Evolutionary conservation across 2,797 vertebrate genomes (phyloP).

Genomic region (Pagetopsis macropterus): DNA sequence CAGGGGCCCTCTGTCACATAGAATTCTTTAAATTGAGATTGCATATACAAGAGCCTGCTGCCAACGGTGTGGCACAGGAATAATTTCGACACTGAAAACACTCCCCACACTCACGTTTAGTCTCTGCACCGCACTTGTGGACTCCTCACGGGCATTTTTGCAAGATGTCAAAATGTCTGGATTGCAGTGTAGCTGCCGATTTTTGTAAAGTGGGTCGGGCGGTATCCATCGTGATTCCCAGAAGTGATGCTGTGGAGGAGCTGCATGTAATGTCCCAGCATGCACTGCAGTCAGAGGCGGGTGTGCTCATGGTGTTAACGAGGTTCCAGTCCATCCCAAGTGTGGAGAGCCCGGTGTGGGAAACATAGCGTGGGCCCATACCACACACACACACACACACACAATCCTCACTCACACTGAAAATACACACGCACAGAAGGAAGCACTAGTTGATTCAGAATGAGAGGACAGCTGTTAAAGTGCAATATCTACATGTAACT

Average conservation of each 20-base stretch:
- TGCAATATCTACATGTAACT: slow-evolving; percentile 83
- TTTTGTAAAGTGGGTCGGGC: slow-evolving; percentile 68
- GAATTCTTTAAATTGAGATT: slow-evolving; percentile 77
- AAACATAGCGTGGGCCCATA: slow-evolving; percentile 41
- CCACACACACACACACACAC: slow-evolving; percentile 3
- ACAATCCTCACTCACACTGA: slow-evolving; percentile 40
- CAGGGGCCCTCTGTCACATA: slow-evolving; percentile 66
- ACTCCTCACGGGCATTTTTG: slow-evolving; percentile 71
- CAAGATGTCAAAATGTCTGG: slow-evolving; percentile 69
- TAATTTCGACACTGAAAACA: slow-evolving; percentile 56
- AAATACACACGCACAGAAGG: slow-evolving; percentile 73
- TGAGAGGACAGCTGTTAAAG: slow-evolving; percentile 82
- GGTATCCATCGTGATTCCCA: slow-evolving; percentile 50
- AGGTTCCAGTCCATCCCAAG: slow-evolving; percentile 51
- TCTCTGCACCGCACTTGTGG: slow-evolving; percentile 56
- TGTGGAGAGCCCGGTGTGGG: slow-evolving; percentile 44
- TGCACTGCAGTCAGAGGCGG: slow-evolving; percentile 75
- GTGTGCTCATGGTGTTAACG: slow-evolving; percentile 68
- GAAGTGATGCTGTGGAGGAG: slow-evolving; percentile 65
- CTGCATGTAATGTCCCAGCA: slow-evolving; percentile 75
- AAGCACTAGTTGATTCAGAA: slow-evolving; percentile 84
- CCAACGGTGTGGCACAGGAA: slow-evolving; percentile 58
- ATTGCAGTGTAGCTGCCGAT: slow-evolving; percentile 81
- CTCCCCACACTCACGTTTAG: slow-evolving; percentile 27
- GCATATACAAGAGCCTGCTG: slow-evolving; percentile 80